These are phyloP conservation scores for Lepeophtheirus nordmannii DNA, from an alignment of 2,888 invertebrate genomes.

Conservation along the genomic window DNA sequence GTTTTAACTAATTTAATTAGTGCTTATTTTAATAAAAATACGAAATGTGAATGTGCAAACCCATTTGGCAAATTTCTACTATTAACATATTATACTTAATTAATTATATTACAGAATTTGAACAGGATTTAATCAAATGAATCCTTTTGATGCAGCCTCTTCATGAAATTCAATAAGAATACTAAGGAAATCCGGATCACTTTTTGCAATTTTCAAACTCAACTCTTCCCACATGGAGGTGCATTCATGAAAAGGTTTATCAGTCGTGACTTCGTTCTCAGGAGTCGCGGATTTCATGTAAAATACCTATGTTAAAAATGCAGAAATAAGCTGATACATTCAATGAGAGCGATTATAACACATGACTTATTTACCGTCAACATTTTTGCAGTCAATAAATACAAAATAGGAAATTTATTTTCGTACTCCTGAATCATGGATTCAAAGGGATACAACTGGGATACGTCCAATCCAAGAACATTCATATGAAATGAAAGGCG, in stretches of 20 bases:
- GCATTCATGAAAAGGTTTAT: background rate
- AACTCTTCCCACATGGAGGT: background rate
- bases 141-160: background rate
- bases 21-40: too few relatives aligned
- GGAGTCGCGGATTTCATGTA: too few relatives aligned
- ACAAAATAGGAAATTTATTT: background rate
- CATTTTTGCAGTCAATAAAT: background rate
- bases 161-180: background rate
- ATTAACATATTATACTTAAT: background rate
- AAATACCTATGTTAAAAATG: too few relatives aligned
- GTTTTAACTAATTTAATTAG: too few relatives aligned
- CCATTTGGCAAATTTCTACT: background rate
- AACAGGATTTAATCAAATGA: background rate
- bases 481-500: background rate
- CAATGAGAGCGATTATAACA: too few relatives aligned
- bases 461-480: background rate
- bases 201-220: background rate
- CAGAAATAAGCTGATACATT: too few relatives aligned
- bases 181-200: background rate
- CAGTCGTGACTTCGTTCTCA: too few relatives aligned
- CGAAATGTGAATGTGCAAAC: too few relatives aligned
- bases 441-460: background rate
- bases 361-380: background rate
- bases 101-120: background rate
- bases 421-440: background rate